Base-by-base conservation (phyloP, 2,113 vertebrate species). In the Tiliqua scincoides region DNA sequence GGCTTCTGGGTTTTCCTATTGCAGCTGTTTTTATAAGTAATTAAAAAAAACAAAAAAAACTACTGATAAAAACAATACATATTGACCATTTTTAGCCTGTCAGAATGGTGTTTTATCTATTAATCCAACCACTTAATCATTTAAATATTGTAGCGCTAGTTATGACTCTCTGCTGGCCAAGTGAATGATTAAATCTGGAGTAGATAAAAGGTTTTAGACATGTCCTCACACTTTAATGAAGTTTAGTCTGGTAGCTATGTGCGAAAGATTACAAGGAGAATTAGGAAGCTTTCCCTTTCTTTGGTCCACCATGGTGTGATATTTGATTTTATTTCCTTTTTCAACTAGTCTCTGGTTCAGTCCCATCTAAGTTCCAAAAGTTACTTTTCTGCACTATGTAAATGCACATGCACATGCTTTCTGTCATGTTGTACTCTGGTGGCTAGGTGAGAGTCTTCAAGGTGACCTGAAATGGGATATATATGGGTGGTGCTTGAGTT, bases 281-380 rank as follows among this genome's bases (percentile, higher is more conserved):
- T 78, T 35, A 23, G 57, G 23, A 61, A 35, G 11, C 75, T 14
- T 78, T 35, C 18, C 10, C 17, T 25, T 61, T 78, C 54, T 78
- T 35, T 57, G 40, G 30, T 8, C 57, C 10, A 37, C 10, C 32
- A 27, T 61, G 20, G 12, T 6, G 21, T 61, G 48, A 54, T 10
- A 73, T 61, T 82, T 11, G 30, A 80, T 27, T 59, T 88, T 25
- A 68, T 88, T 92, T 89, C 80, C 82, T 75, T 62, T 73, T 37
- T 63, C 85, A 23, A n/a, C 71, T 32, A 81, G 59, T 43, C 37
- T 83, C n/a, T 20, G 25, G 86, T 86, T 90, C 48, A 73, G 59
- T 0, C 0, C 30, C 3, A 88, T 77, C 43, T 37, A 52, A 35
- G 72, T 14, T 86, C 78, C 48, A 10, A 75, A 35, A 25, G 37